Percentiles rank a stretch among this genome's conserved stretches.
Conservation (phyloP, 2,888 invertebrate genomes). For the Prosapia bicincta region DNA sequence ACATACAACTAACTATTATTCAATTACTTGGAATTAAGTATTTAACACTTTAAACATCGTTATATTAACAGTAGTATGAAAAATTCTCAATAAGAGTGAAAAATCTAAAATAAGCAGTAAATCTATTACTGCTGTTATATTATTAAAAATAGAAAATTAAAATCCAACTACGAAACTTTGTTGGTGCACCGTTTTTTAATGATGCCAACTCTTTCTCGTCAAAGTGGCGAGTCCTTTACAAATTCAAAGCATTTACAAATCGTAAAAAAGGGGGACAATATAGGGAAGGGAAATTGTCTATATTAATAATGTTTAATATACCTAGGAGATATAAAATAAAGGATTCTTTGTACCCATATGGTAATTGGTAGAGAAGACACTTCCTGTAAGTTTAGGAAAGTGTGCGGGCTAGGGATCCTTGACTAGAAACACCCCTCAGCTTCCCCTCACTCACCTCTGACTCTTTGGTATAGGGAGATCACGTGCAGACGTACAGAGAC, state of each 20-base stretch:
- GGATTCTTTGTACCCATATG: slow-evolving; percentile 31
- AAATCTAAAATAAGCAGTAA: slow-evolving; percentile 37
- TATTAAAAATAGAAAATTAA: slow-evolving; percentile 30
- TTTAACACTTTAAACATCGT: slow-evolving; percentile 20
- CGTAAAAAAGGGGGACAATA: slow-evolving; percentile 30
- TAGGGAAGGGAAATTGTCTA: slow-evolving; percentile 27
- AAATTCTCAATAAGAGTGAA: slow-evolving; percentile 34
- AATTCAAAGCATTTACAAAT: slow-evolving; percentile 29
- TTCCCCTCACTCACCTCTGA: slow-evolving; percentile 8
- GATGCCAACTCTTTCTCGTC: slow-evolving; percentile 1
- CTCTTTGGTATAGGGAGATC: slow-evolving; percentile 41
- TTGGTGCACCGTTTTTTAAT: slow-evolving; percentile 15
- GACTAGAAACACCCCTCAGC: slow-evolving; percentile 15
- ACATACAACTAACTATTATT: slow-evolving; percentile 24
- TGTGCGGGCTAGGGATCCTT: slow-evolving; percentile 14
- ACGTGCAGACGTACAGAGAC: slow-evolving; percentile 35
- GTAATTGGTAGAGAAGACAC: slow-evolving; percentile 27
- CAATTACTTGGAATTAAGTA: slow-evolving; percentile 29
- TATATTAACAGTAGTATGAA: slow-evolving; percentile 35
- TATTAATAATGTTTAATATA: slow-evolving; percentile 29
- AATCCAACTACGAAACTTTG: slow-evolving; percentile 21
- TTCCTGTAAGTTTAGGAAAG: slow-evolving; percentile 22
- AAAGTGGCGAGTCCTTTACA: slow-evolving; percentile 22
- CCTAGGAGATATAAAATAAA: slow-evolving; percentile 32
- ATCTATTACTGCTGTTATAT: slow-evolving; percentile 32